phyloP scores from a whole-genome alignment of 2,888 invertebrate species.

The Drosophila rellima region DNA sequence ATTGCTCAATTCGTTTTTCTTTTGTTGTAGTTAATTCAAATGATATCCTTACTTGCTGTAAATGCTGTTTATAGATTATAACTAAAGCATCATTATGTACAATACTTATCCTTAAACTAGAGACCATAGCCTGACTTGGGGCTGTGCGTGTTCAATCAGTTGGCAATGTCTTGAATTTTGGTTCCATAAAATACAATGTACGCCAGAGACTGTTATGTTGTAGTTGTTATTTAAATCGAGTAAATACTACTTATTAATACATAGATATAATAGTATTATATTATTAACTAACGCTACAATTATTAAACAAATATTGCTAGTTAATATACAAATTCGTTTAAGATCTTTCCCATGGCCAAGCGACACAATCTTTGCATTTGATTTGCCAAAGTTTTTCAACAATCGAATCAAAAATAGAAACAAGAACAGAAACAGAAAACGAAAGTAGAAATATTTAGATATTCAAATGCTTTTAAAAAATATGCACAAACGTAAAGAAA shows the following conservation, averaged over 20 bases:
- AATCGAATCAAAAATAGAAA: conserved; percentile 41
- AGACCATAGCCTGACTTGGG: conserved; percentile 22
- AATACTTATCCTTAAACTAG: conserved; percentile 38
- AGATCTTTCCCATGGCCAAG: conserved; percentile 70
- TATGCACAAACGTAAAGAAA: conserved; percentile 42
- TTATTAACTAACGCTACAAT: conserved; percentile 55
- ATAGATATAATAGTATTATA: conserved; percentile 32
- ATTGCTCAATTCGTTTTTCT: not conserved
- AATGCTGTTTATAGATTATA: conserved; percentile 26
- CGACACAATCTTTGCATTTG: conserved; percentile 48
- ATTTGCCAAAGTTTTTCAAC: conserved; percentile 25
- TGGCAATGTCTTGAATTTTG: conserved; percentile 39
- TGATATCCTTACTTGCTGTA: conserved; percentile 27
- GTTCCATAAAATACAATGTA: conserved; percentile 52
- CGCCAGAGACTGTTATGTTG: conserved; percentile 30
- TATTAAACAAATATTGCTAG: conserved; percentile 80
- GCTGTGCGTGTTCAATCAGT: conserved; percentile 26
- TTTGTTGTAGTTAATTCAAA: conserved; percentile 14
- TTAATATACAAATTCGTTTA: conserved; percentile 82
- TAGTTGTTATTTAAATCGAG: conserved; percentile 28
- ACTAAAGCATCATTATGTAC: conserved; percentile 54
- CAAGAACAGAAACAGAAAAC: conserved; percentile 24
- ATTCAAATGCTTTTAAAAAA: conserved; percentile 39
- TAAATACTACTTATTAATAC: conserved; percentile 50
- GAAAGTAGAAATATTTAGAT: conserved; percentile 8